A percentile compares a stretch with the other conserved stretches of the same genome.
These are phyloP conservation scores for Rhagophthalmus giganteus DNA, from an alignment of 2,888 invertebrate genomes.

Conservation along the genomic window DNA sequence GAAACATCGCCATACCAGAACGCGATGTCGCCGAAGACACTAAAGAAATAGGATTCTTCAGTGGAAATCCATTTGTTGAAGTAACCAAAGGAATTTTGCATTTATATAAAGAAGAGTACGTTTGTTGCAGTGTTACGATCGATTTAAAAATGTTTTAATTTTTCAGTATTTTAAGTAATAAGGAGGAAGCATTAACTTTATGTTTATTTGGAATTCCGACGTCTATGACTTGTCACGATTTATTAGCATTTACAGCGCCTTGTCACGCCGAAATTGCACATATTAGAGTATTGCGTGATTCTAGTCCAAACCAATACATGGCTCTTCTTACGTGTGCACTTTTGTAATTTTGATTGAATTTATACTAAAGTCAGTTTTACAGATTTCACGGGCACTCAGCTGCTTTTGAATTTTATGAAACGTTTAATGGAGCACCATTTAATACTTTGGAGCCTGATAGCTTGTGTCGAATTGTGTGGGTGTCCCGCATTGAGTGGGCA, in stretches of 20 bases:
- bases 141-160: neutral
- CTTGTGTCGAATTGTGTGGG: slow-evolving; percentile 93
- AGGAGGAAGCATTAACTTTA: slow-evolving; percentile 75
- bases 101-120: slow-evolving; percentile 95
- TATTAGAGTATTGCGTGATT: slow-evolving; percentile 88
- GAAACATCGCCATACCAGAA: slow-evolving; percentile 54
- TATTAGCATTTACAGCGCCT: slow-evolving; percentile 91
- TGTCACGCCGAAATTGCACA: slow-evolving; percentile 88
- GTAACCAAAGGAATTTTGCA: slow-evolving; percentile 96
- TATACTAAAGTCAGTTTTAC: too few relatives aligned
- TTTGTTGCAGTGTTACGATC: slow-evolving; percentile 25
- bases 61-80: slow-evolving; percentile 97
- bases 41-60: slow-evolving; percentile 78
- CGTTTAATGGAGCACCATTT: slow-evolving; percentile 91
- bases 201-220: slow-evolving; percentile 90
- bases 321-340: slow-evolving; percentile 80
- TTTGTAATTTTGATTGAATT: too few relatives aligned
- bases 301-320: slow-evolving; percentile 97
- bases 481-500: slow-evolving; percentile 87
- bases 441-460: slow-evolving; percentile 92
- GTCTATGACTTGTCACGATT: slow-evolving; percentile 88
- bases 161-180: slow-evolving; percentile 48
- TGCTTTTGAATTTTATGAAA: slow-evolving; percentile 89
- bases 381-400: slow-evolving; percentile 74
- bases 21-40: slow-evolving; percentile 44